phyloP scores from a whole-genome alignment of 2,113 vertebrate species.

The Sitta europaea region DNA sequence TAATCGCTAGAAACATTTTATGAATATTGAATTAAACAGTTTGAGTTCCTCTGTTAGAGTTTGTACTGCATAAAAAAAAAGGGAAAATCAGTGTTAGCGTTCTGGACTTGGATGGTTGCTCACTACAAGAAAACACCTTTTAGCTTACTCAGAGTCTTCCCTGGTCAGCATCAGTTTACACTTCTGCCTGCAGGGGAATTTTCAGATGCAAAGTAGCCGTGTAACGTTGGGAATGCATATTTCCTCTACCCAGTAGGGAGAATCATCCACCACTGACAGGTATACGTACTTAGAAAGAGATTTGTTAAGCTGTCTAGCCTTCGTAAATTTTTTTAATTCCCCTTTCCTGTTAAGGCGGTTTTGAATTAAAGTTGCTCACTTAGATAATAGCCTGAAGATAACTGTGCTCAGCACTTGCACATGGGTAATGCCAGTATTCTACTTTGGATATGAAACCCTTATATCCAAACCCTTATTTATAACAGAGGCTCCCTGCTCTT shows the following conservation, averaged over 20 bases:
- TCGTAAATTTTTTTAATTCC: not conserved
- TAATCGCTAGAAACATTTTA: not conserved
- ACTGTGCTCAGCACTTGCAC: not conserved
- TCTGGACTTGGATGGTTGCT: not conserved
- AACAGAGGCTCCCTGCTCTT: not conserved
- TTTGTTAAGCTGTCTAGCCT: not conserved
- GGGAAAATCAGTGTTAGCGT: not conserved
- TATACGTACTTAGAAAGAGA: not conserved
- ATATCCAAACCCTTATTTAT: too few relatives aligned
- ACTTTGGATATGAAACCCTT: not conserved
- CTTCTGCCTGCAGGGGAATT: not conserved
- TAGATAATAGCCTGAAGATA: not conserved
- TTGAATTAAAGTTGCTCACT: not conserved
- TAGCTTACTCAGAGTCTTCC: not conserved
- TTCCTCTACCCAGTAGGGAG: not conserved
- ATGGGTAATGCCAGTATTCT: not conserved
- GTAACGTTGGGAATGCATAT: not conserved
- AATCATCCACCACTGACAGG: not conserved
- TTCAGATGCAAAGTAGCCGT: not conserved
- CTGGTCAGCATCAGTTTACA: rapidly evolving
- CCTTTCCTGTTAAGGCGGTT: not conserved
- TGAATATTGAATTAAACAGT: not conserved
- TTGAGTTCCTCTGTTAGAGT: not conserved
- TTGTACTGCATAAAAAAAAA: not conserved
- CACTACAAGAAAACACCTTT: not conserved